Evolutionary conservation across 1,140 invertebrate genomes (phyloP).

Genomic region (Ceratina australensis): DNA sequence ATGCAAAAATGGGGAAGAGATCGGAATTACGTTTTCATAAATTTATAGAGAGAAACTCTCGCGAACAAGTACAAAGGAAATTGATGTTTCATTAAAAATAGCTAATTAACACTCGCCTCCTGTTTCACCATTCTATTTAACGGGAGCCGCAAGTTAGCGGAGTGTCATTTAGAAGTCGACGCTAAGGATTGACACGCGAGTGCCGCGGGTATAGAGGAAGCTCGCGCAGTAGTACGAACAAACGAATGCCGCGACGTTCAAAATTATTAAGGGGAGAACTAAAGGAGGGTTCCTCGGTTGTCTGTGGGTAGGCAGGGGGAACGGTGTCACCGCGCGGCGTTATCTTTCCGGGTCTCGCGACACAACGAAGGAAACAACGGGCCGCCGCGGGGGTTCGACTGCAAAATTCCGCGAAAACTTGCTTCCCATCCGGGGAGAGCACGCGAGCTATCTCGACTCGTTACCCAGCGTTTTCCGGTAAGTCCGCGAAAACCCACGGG

Average conservation of each 20-base stretch:
- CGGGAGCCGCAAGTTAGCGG: too few relatives aligned
- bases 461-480: conserved; percentile 56
- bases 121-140: too few relatives aligned
- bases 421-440: background rate
- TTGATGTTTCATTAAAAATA: too few relatives aligned
- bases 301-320: too few relatives aligned
- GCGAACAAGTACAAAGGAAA: too few relatives aligned
- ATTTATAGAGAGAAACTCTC: too few relatives aligned
- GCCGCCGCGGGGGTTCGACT: background rate
- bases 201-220: background rate
- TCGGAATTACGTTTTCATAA: too few relatives aligned
- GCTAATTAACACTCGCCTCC: too few relatives aligned
- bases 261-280: background rate
- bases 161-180: too few relatives aligned
- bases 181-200: too few relatives aligned
- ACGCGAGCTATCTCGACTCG: conserved; percentile 59
- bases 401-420: conserved; percentile 59
- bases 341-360: conserved; percentile 45
- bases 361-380: conserved; percentile 12
- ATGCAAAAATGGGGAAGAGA: too few relatives aligned
- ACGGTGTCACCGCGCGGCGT: background rate
- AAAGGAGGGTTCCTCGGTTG: background rate
- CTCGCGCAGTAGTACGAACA: background rate
- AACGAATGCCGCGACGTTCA: background rate
- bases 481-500: conserved; percentile 48